A percentile compares a stretch with the other conserved stretches of the same genome.
phyloP scores from a whole-genome alignment of 1,140 invertebrate genomes.

The Pseudomyrmex cubaensis region DNA sequence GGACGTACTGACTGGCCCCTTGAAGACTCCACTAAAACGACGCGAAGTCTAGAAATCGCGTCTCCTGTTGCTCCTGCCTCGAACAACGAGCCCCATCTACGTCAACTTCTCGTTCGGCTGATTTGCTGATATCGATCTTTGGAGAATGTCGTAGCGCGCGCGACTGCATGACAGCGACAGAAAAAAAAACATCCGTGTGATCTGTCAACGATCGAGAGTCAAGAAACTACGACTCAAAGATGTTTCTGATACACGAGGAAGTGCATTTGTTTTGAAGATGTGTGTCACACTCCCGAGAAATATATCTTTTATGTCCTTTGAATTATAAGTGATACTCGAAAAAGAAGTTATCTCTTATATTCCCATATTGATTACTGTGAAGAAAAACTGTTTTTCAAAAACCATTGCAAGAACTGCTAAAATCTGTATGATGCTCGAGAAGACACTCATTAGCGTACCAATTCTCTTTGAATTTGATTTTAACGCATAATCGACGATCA shows the following conservation, averaged over 20 bases:
- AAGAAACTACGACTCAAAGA: constrained; percentile 38
- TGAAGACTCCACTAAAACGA: constrained; percentile 13
- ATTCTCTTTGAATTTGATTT: constrained; percentile 16
- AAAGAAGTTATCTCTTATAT: not conserved
- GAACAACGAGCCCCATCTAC: constrained; percentile 57
- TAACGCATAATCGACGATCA: constrained; percentile 10
- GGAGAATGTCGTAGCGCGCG: not conserved
- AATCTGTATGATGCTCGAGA: constrained; percentile 17
- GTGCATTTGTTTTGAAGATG: constrained; percentile 44
- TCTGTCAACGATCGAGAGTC: constrained; percentile 43
- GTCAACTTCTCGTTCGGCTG: constrained; percentile 43
- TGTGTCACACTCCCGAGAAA: constrained; percentile 17
- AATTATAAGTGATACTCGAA: not conserved
- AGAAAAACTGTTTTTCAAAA: not conserved
- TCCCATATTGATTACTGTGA: constrained; percentile 11
- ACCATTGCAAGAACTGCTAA: not conserved
- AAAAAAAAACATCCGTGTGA: constrained; percentile 30
- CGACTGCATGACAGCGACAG: constrained; percentile 4
- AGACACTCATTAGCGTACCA: not conserved
- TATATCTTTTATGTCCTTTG: constrained; percentile 13
- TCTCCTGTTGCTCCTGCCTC: constrained; percentile 35
- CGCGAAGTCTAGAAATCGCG: constrained; percentile 14
- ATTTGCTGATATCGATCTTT: constrained; percentile 23
- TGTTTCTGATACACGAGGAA: constrained; percentile 9
- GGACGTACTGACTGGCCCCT: constrained; percentile 6